Base-by-base conservation (phyloP, 2,113 vertebrate species). In the Cisticola juncidis region DNA sequence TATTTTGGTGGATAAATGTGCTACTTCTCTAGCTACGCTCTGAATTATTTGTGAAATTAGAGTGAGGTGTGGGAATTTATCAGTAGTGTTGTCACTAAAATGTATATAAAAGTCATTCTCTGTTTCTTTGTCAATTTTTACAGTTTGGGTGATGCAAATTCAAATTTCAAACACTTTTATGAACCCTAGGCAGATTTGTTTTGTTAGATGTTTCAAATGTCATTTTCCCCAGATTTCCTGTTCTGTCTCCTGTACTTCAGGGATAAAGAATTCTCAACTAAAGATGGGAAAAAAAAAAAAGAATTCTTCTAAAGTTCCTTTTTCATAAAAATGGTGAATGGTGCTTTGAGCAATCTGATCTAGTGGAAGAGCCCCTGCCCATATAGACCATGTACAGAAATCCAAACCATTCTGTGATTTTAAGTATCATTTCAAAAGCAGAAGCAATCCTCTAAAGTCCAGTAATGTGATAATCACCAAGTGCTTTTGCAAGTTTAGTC, bases 41-140 rank as follows among this genome's bases (percentile, higher is more conserved):
- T 62, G 78, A 91, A 81, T 87, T 42, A 38, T 57, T 38, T 18
- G 18, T 44, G 57, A 91, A 94, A 85, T 87, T 57, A 65, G 36
- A 85, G 12, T 40, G 58, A 88, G 64, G 33, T 15, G 23, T 62
- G 29, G 31, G 53, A 82, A 68, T 85, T 85, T 24, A 92, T 66
- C 44, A 54, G 26, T 36, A 76, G 35, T n/a, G 44, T 77, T 91
- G 42, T 48, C 54, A 70, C 58, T 90, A 51, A 95, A 57, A 84
- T 73, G 28, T 40, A 40, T 56, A 47, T 56, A 78, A 50, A 84
- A 91, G 11, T 91, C 0, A 54, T 72, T 90, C 26, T 56, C 23
- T 89, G 38, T 65, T 94, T 87, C 29, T 76, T 64, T 90, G 66
- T 70, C 29, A 62, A 7, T 76, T 86, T 91, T 96, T 82, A 86